A percentile compares a stretch with the other conserved stretches of the same genome.
phyloP scores from a whole-genome alignment of 2,797 vertebrate species.

The Tenualosa thibaudeaui region DNA sequence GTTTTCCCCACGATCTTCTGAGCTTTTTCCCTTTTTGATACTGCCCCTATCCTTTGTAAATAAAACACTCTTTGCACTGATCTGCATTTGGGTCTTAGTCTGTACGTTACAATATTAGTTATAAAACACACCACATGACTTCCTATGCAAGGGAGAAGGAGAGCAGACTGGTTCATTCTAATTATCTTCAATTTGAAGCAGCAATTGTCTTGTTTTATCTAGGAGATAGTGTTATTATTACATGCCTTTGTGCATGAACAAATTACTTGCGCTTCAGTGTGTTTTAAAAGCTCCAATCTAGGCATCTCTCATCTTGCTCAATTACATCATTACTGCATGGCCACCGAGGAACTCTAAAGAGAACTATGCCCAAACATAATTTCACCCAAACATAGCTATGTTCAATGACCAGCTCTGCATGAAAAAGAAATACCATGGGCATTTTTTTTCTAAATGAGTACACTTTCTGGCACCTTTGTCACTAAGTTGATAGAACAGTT shows the following conservation, averaged over 20 bases:
- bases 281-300: not conserved
- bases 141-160: not conserved
- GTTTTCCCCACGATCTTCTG: too few species aligned
- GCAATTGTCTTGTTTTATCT: not conserved
- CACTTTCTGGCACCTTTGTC: too few species aligned
- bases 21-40: too few species aligned
- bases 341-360: not conserved
- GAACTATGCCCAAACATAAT: not conserved
- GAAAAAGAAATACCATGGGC: not conserved
- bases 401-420: too few species aligned
- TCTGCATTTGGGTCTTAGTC: too few species aligned
- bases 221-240: not conserved
- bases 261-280: not conserved
- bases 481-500: too few species aligned
- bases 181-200: not conserved
- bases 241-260: not conserved
- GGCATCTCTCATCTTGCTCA: not conserved
- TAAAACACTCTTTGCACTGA: too few species aligned
- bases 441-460: not conserved
- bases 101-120: too few species aligned
- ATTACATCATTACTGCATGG: not conserved
- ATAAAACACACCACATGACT: not conserved
- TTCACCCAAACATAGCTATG: too few species aligned
- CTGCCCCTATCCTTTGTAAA: too few species aligned
- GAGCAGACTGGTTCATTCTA: not conserved